These are phyloP conservation scores for Hypomesus transpacificus DNA, from an alignment of 2,113 vertebrate species.

Conservation along the genomic window DNA sequence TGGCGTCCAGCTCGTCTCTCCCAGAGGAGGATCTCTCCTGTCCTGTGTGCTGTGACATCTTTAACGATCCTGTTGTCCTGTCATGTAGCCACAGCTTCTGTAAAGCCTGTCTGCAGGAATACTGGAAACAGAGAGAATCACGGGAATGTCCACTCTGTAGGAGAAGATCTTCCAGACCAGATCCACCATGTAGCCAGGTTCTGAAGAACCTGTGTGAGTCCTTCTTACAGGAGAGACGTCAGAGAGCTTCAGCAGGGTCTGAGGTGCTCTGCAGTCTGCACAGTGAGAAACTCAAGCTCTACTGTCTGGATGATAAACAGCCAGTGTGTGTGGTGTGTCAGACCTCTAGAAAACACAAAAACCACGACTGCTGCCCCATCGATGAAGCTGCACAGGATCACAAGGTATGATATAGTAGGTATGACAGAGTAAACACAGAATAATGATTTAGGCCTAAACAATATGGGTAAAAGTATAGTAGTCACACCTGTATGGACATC, in stretches of 20 bases:
- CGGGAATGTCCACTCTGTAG: not conserved
- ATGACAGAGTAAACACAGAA: not conserved
- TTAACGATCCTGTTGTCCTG: not conserved
- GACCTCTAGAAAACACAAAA: not conserved
- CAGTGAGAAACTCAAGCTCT: constrained; percentile 6
- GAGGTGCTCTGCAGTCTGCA: not conserved
- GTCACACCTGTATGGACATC: not conserved
- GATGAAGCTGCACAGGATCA: not conserved
- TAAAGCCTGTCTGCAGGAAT: not conserved
- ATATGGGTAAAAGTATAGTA: not conserved
- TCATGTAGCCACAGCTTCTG: not conserved
- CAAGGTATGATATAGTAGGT: not conserved
- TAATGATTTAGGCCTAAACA: not conserved
- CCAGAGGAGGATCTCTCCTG: constrained; percentile 8
- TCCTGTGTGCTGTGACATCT: not conserved
- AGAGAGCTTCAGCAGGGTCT: not conserved
- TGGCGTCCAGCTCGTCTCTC: not conserved
- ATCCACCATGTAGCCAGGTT: no score
- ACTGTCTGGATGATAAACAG: constrained; percentile 8
- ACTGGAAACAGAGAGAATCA: not conserved
- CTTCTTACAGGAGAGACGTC: not conserved
- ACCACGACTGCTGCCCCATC: no score
- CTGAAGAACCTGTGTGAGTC: not conserved
- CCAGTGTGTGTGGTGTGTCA: not conserved
- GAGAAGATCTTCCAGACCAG: no score